These are phyloP conservation scores for Polyommatus iphigenia DNA, from an alignment of 2,888 invertebrate species.

Conservation along the genomic window DNA sequence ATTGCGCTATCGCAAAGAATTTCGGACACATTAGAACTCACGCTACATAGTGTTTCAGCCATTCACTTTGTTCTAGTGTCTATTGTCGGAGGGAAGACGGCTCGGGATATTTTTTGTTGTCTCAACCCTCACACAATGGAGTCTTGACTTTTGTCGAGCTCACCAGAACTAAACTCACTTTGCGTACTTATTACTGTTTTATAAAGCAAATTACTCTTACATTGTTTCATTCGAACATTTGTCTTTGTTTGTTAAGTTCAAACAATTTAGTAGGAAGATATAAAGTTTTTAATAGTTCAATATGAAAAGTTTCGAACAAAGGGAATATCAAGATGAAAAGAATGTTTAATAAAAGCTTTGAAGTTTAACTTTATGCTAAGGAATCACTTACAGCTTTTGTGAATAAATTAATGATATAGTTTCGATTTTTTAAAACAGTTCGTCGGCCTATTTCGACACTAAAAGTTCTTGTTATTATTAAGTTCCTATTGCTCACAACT, in stretches of 20 bases:
- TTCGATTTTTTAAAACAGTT: neutral
- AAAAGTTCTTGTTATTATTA: neutral
- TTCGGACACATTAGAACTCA: slow-evolving; percentile 30
- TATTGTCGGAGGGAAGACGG: slow-evolving; percentile 29
- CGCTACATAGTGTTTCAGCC: slow-evolving; percentile 20
- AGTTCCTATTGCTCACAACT: neutral
- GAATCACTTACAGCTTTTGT: neutral
- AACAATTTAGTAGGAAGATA: slow-evolving; percentile 6
- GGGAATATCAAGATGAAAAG: slow-evolving; percentile 4
- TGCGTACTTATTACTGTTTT: slow-evolving; percentile 7
- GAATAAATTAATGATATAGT: neutral
- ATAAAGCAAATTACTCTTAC: slow-evolving; percentile 11
- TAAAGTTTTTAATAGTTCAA: slow-evolving; percentile 16
- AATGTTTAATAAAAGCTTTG: slow-evolving; percentile 6
- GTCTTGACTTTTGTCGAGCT: slow-evolving; percentile 33
- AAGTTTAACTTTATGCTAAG: neutral
- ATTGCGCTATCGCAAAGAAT: slow-evolving; percentile 4
- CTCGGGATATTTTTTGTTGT: slow-evolving; percentile 32
- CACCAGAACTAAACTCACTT: slow-evolving; percentile 25
- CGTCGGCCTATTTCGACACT: neutral
- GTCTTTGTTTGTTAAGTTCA: neutral
- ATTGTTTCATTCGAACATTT: slow-evolving; percentile 4
- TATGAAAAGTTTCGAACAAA: slow-evolving; percentile 12
- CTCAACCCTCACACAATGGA: slow-evolving; percentile 31
- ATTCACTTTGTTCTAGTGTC: slow-evolving; percentile 31